Conservation (phyloP, 2,113 vertebrate species). For the Notarius quadriscutis region DNA sequence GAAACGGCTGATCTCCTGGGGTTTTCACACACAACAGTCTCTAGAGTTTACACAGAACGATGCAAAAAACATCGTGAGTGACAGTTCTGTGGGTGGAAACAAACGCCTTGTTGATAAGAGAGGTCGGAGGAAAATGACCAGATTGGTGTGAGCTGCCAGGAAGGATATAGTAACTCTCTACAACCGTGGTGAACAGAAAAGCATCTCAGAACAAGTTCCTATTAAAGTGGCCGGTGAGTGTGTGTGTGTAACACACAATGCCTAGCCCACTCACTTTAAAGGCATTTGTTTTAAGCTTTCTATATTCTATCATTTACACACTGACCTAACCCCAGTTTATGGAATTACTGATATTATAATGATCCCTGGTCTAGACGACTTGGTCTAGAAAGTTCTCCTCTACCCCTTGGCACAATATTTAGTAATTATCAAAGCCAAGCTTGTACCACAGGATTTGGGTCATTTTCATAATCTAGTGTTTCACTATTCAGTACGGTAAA, state of each 20-base stretch:
- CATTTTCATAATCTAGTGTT: constrained; percentile 6
- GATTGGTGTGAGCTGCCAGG: too few relatives aligned
- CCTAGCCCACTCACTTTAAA: not conserved
- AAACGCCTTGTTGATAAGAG: too few relatives aligned
- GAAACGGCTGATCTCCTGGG: too few relatives aligned
- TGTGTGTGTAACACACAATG: not conserved
- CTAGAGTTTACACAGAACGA: too few relatives aligned
- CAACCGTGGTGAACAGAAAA: too few relatives aligned
- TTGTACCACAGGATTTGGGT: not conserved
- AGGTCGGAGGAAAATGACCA: too few relatives aligned
- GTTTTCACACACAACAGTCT: too few relatives aligned
- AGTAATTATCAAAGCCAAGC: not conserved
- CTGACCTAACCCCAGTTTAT: not conserved
- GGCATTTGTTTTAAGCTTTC: not conserved
- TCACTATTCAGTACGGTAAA: not conserved
- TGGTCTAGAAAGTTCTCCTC: not conserved
- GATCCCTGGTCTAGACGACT: constrained; percentile 5
- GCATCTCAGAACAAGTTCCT: too few relatives aligned
- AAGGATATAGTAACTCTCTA: too few relatives aligned
- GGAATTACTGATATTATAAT: constrained; percentile 10
- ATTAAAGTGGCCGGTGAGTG: too few relatives aligned
- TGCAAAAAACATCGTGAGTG: too few relatives aligned
- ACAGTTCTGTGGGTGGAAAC: too few relatives aligned
- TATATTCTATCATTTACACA: not conserved
- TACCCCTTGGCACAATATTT: not conserved